Base-by-base conservation (phyloP, 2,888 invertebrate genomes). In the Laspeyria flexula region DNA sequence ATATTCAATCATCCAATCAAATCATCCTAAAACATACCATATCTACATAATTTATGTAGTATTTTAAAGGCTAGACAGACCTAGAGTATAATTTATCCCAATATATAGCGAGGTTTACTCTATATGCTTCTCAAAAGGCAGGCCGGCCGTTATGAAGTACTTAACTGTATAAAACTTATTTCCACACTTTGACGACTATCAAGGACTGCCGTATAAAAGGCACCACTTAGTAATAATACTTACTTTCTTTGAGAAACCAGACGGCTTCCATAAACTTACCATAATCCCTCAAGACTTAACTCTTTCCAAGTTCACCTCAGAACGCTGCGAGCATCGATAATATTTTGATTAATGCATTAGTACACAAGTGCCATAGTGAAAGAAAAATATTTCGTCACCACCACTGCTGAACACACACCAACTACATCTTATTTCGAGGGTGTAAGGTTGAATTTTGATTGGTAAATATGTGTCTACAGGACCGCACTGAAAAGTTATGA, bases 401-500 rank as follows among this genome's bases (percentile, higher is more conserved):
- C 9, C 2, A 27, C 31, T 16, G n/a, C 12, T n/a, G n/a, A n/a
- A n/a, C 9, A 9, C 11, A 25, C 6, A 25, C 0, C 7, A 44
- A 57, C 55, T 18, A 15, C 10, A 47, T 54, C 56, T 44, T 72
- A 55, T 2, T 0, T 0, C 0, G 0, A 7, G 0, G 5, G 0
- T 0, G 13, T 63, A 76, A 60, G 46, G 61, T 62, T 3, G 0
- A 25, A 15, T 58, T 59, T 68, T 4, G 21, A 3, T 9, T 53
- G 50, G 0, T 7, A 0, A 9, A 18, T 41, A 48, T 49, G 39
- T 6, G 6, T 47, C 41, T 16, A 50, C 58, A 67, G 67, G 57
- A 48, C 45, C 62, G 59, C 64, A 66, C 75, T 76, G 68, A 70
- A 77, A 79, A 79, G 69, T 80, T 79, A 68, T 57, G 55, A 57